Base-by-base conservation (phyloP, 2,888 invertebrate species). In the Crepidodera aurea region DNA sequence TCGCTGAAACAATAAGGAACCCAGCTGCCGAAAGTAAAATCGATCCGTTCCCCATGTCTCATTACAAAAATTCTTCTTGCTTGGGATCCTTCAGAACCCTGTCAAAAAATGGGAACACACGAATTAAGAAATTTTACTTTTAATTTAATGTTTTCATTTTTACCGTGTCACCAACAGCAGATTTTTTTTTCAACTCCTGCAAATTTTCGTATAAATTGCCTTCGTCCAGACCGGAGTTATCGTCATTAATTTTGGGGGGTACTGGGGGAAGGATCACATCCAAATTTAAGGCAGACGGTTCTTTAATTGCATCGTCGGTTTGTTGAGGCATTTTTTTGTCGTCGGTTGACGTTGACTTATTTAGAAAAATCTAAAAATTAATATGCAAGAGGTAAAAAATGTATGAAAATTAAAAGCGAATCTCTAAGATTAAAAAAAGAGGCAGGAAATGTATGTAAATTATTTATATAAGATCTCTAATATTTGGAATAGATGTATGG, bases 31-130 rank as follows among this genome's bases (percentile, higher is more conserved):
- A 96, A 96, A 0, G 94, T 94, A 73, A 97, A 94, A 81, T 98
- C 98, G 1, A 97, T 90, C 15, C 98, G 85, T 82, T 98, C 98
- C 0, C 96, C 97, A 82, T 98, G 98, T 0, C 98, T 86, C 85
- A 94, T 88, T 32, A 94, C 86, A 73, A 87, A 87, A 61, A 91
- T 79, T 74, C 84, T 83, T 18, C 76, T 65, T n/a, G 61, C 64
- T 19, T 67, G 37, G 32, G 46, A 32, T 53, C 55, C 65, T 32
- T 34, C 60, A 42, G 40, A 22, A 32, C 48, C 55, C 40, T 37
- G 22, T 64, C 65, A 18, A 60, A 64, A 61, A 42, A 15, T 39
- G n/a, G n/a, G n/a, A n/a, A n/a, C n/a, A n/a, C n/a, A n/a, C n/a
- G n/a, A n/a, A n/a, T n/a, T n/a, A n/a, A n/a, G n/a, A n/a, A n/a